Evolutionary conservation across 2,888 invertebrate genomes (phyloP).

Genomic region (Lysandra coridon): DNA sequence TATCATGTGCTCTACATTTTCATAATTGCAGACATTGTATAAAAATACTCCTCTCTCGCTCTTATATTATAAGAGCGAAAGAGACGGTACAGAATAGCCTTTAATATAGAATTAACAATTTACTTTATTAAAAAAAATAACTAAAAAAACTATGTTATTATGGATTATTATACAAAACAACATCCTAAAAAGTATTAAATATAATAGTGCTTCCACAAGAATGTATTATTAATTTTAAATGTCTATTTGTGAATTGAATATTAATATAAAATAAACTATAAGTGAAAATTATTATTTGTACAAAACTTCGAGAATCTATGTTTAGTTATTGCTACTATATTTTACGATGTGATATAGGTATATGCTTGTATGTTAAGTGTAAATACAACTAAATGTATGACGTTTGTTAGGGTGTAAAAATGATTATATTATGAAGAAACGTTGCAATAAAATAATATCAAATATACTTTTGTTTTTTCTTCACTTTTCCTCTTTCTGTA

Average conservation of each 20-base stretch:
- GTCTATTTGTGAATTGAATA: slow-evolving; percentile 29
- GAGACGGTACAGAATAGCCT: neutral
- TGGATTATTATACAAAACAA: neutral
- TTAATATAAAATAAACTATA: slow-evolving; percentile 51
- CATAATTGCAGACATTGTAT: neutral
- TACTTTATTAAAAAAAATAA: neutral
- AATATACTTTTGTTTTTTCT: neutral
- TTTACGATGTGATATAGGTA: slow-evolving; percentile 72
- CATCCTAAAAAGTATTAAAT: slow-evolving; percentile 1
- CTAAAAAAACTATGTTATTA: neutral
- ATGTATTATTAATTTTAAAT: slow-evolving; percentile 14
- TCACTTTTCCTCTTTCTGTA: neutral
- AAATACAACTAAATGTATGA: slow-evolving; percentile 48
- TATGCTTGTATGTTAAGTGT: slow-evolving; percentile 63
- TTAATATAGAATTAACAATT: neutral
- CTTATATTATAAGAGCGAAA: neutral
- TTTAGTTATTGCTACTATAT: slow-evolving; percentile 31
- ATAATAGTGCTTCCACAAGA: slow-evolving; percentile 14
- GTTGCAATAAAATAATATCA: slow-evolving; percentile 41
- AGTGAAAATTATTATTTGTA: slow-evolving; percentile 46
- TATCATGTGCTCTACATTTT: neutral
- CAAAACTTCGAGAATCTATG: slow-evolving; percentile 48
- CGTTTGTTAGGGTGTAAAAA: slow-evolving; percentile 28
- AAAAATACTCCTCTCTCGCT: neutral
- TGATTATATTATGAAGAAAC: slow-evolving; percentile 37